Percentiles rank a stretch among this genome's conserved stretches.
Evolutionary conservation across 2,888 invertebrate species (phyloP).

Genomic region (Ceriagrion tenellum): DNA sequence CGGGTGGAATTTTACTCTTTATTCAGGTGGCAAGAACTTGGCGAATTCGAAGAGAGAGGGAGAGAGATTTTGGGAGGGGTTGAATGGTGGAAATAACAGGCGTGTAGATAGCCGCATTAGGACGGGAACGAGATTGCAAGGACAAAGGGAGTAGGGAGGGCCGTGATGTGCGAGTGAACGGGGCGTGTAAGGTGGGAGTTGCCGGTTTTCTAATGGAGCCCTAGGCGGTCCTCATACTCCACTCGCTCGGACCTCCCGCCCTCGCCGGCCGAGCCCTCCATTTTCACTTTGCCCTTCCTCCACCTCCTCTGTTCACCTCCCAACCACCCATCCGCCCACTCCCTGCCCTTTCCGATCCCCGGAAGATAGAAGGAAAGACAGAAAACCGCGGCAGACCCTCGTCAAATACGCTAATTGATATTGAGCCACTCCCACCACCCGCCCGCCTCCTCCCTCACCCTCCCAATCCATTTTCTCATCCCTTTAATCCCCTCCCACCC

Average conservation of each 20-base stretch:
- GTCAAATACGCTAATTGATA: conserved; percentile 68
- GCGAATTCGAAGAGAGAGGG: neutral
- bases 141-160: neutral
- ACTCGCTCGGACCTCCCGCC: neutral
- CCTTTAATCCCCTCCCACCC: neutral
- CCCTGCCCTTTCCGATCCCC: neutral
- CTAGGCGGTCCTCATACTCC: neutral
- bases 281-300: neutral
- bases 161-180: neutral
- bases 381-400: conserved; percentile 66
- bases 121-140: neutral
- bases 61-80: neutral
- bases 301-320: neutral
- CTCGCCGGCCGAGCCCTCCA: neutral
- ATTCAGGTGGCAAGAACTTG: neutral
- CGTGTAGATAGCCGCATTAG: conserved; percentile 1
- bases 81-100: neutral
- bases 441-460: neutral
- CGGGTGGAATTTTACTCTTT: neutral
- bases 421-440: conserved; percentile 52
- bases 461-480: conserved; percentile 9
- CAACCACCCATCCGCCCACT: neutral
- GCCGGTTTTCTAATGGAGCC: conserved; percentile 41
- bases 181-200: neutral
- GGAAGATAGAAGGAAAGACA: conserved; percentile 35